phyloP scores from a whole-genome alignment of 2,888 invertebrate species.

The Tipula lateralis region DNA sequence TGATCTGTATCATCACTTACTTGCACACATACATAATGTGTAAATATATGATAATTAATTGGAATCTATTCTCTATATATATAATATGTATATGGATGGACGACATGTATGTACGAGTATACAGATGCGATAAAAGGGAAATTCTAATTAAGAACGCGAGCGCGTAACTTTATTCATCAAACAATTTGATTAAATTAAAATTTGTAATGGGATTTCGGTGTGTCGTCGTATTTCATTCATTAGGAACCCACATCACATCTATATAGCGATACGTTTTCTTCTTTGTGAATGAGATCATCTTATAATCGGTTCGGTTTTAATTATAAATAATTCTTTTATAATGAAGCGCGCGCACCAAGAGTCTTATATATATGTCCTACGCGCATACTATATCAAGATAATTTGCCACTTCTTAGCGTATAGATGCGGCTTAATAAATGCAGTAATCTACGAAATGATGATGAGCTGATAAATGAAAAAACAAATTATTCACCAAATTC shows the following conservation, averaged over 20 bases:
- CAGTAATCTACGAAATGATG: not conserved
- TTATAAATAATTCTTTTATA: not conserved
- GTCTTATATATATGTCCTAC: not conserved
- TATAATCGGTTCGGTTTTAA: not conserved
- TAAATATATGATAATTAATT: not conserved
- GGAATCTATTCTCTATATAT: not conserved
- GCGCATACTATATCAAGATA: no score
- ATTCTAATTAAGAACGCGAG: constrained; percentile 27
- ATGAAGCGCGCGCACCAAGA: not conserved
- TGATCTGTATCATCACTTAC: not conserved
- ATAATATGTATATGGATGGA: no score
- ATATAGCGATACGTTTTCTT: not conserved
- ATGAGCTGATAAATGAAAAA: not conserved
- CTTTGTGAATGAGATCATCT: not conserved
- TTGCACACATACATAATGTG: not conserved
- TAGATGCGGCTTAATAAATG: not conserved
- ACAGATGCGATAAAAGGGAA: not conserved
- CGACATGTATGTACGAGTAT: not conserved
- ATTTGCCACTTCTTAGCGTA: not conserved
- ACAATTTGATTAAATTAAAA: constrained; percentile 13
- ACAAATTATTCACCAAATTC: not conserved
- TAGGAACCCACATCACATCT: constrained; percentile 20
- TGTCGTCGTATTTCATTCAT: not conserved
- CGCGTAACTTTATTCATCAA: not conserved
- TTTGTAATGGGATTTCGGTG: constrained; percentile 25